These are phyloP conservation scores for Drosophila equinoxialis DNA, from an alignment of 1,140 invertebrate genomes.

Conservation along the genomic window DNA sequence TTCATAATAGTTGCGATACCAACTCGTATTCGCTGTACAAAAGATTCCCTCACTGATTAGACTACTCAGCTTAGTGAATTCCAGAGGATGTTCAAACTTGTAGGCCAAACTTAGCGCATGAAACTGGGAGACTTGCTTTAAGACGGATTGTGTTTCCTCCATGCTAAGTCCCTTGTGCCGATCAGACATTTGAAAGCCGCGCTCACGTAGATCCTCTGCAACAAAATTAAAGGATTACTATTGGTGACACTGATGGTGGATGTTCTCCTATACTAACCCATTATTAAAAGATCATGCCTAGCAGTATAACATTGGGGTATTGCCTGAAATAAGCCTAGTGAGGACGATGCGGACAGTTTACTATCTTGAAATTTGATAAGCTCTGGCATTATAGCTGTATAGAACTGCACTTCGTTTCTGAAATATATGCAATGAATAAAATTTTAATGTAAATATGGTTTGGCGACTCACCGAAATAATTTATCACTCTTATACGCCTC, in stretches of 20 bases:
- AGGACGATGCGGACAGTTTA: slow-evolving; percentile 60
- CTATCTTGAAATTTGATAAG: slow-evolving; percentile 85
- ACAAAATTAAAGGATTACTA: background rate
- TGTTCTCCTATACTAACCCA: slow-evolving; percentile 84
- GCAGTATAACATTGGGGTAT: slow-evolving; percentile 88
- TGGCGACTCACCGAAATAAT: slow-evolving; percentile 84
- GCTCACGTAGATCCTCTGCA: slow-evolving; percentile 83
- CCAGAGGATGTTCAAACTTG: slow-evolving; percentile 86
- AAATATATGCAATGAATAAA: background rate
- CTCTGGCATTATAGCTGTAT: slow-evolving; percentile 87
- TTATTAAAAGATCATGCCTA: slow-evolving; percentile 86
- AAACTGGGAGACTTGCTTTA: slow-evolving; percentile 87
- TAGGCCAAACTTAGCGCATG: slow-evolving; percentile 88
- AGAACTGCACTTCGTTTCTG: slow-evolving; percentile 89
- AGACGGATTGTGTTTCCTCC: slow-evolving; percentile 85
- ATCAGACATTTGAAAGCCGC: slow-evolving; percentile 88
- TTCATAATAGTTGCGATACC: slow-evolving; percentile 88
- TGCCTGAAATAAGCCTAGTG: slow-evolving; percentile 83
- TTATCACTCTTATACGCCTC: slow-evolving; percentile 88
- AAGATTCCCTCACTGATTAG: slow-evolving; percentile 86
- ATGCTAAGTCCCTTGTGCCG: slow-evolving; percentile 86
- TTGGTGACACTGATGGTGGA: no score
- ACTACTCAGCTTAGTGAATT: slow-evolving; percentile 85
- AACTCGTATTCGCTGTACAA: slow-evolving; percentile 86
- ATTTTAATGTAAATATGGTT: background rate